Percentiles rank a stretch among this genome's conserved stretches.
Conservation (phyloP, 2,888 invertebrate genomes). For the Junonia oenone region DNA sequence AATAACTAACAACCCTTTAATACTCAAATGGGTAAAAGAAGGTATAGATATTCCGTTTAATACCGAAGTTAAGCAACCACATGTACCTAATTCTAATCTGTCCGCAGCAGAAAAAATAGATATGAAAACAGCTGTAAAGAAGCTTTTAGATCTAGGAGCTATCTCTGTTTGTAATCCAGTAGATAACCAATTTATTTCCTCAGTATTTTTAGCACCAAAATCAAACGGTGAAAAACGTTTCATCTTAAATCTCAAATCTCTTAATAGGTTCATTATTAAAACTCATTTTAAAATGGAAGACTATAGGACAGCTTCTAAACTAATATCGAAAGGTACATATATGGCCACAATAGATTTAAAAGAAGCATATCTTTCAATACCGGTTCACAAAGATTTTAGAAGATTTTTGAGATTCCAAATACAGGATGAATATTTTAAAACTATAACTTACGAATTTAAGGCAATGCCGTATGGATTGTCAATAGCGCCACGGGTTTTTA, state of each 20-base stretch:
- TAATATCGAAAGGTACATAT: slow-evolving; percentile 8
- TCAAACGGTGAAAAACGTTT: not conserved
- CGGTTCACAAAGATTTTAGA: slow-evolving; percentile 2
- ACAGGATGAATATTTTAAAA: slow-evolving; percentile 3
- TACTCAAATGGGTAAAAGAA: slow-evolving; percentile 2
- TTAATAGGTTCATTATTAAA: slow-evolving; percentile 15
- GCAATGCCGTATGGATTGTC: slow-evolving; percentile 15
- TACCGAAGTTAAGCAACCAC: no score
- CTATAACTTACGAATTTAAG: slow-evolving; percentile 18
- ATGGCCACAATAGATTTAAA: slow-evolving; percentile 18
- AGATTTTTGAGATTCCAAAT: not conserved
- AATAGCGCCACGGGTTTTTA: slow-evolving; percentile 10
- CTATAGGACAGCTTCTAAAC: slow-evolving; percentile 11
- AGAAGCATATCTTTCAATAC: slow-evolving; percentile 20
- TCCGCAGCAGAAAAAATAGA: not conserved
- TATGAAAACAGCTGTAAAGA: not conserved
- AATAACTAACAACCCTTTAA: not conserved
- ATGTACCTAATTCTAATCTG: not conserved
- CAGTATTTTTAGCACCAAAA: not conserved
- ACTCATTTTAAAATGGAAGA: slow-evolving; percentile 24
- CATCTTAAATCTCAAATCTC: slow-evolving; percentile 22
- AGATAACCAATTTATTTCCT: not conserved
- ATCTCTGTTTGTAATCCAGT: not conserved
- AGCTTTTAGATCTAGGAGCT: not conserved
- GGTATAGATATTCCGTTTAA: no score